phyloP scores from a whole-genome alignment of 37 sponge, comb jelly and placozoan genomes.

The Halichondria panicea region DNA sequence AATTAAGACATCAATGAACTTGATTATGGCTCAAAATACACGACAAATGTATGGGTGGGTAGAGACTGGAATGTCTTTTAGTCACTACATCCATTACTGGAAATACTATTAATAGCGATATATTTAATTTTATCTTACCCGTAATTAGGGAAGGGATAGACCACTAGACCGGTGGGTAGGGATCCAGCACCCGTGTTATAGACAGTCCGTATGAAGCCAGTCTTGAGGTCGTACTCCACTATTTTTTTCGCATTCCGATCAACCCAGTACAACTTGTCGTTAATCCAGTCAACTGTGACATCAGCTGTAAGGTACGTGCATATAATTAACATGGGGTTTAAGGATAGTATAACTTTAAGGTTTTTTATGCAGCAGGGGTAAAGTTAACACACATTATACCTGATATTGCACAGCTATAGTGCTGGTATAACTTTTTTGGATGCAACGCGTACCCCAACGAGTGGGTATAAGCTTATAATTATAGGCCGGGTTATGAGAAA shows the following conservation, averaged over 20 bases:
- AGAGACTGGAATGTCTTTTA: too few relatives aligned
- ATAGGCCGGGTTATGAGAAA: too few relatives aligned
- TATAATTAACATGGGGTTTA: too few relatives aligned
- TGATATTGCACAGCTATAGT: too few relatives aligned
- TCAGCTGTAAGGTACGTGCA: constrained; percentile 14
- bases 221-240: constrained; percentile 26
- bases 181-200: background rate
- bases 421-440: too few relatives aligned
- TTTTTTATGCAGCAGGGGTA: too few relatives aligned
- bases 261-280: constrained; percentile 36
- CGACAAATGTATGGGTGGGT: background rate
- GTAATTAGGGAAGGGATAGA: constrained; percentile 41
- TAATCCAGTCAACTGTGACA: constrained; percentile 52
- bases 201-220: background rate
- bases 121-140: constrained; percentile 15
- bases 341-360: too few relatives aligned
- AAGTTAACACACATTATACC: too few relatives aligned
- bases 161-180: background rate
- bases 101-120: background rate
- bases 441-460: too few relatives aligned
- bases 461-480: too few relatives aligned
- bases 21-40: background rate
- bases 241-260: background rate
- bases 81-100: background rate
- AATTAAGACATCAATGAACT: too few relatives aligned